phyloP scores from a whole-genome alignment of 2,797 vertebrate species.

The Melanotaenia trifasciata region DNA sequence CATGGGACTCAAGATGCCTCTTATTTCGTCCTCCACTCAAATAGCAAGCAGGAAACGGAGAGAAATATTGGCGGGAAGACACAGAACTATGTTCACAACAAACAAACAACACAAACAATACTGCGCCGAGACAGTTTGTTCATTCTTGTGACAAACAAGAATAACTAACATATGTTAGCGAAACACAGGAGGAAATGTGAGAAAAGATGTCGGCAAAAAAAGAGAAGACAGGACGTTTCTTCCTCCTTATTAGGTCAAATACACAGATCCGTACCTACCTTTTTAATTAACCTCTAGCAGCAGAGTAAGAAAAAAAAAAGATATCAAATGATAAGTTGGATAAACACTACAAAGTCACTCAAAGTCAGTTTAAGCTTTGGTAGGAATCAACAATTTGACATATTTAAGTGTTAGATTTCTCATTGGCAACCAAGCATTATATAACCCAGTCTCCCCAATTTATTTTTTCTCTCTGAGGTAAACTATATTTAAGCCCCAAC shows the following conservation, averaged over 20 bases:
- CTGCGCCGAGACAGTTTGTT: conserved; percentile 42
- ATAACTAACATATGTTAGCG: conserved; percentile 59
- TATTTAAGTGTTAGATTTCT: neutral
- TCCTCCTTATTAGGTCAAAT: conserved; percentile 15
- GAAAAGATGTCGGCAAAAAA: conserved; percentile 25
- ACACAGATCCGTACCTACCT: conserved; percentile 85
- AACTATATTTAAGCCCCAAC: conserved; percentile 9
- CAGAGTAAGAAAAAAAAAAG: conserved; percentile 79
- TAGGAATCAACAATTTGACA: too few relatives aligned
- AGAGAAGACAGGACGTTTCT: conserved; percentile 11
- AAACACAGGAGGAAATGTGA: conserved; percentile 78
- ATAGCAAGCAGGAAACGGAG: conserved; percentile 54
- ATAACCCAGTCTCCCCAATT: neutral
- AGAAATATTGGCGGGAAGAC: conserved; percentile 6
- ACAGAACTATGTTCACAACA: conserved; percentile 36
- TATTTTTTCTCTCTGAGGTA: neutral
- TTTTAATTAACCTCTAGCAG: conserved; percentile 93
- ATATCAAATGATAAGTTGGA: conserved; percentile 39
- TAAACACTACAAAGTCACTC: neutral
- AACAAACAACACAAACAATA: conserved; percentile 17
- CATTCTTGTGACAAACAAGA: conserved; percentile 74
- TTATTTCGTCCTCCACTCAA: conserved; percentile 33
- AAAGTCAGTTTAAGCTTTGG: neutral
- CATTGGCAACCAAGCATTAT: neutral
- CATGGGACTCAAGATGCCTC: conserved; percentile 7